A percentile compares a stretch with the other conserved stretches of the same genome.
Conservation (phyloP, 2,113 vertebrate species). For the Grammatotria lemairii region DNA sequence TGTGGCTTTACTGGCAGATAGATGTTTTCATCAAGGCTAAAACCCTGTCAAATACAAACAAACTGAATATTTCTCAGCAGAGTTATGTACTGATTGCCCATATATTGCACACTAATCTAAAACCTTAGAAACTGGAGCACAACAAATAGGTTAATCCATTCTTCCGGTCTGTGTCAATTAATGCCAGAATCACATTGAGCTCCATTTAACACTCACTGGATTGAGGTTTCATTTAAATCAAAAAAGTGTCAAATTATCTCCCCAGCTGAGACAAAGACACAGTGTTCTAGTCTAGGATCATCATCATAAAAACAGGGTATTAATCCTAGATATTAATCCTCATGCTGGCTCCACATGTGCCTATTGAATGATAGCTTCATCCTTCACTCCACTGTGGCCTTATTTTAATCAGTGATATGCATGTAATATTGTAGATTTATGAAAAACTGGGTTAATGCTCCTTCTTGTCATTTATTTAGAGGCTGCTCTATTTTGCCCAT, state of each 20-base stretch:
- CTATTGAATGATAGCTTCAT: background rate
- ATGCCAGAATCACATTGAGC: slow-evolving; percentile 8
- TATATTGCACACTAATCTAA: background rate
- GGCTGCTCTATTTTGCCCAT: background rate
- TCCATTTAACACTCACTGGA: slow-evolving; percentile 11
- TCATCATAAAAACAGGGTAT: background rate
- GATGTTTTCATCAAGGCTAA: background rate
- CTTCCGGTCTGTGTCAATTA: slow-evolving; percentile 41
- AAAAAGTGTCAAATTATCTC: background rate
- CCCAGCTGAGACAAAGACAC: slow-evolving; percentile 7
- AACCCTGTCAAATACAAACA: background rate
- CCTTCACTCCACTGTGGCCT: background rate
- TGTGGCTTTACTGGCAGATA: background rate
- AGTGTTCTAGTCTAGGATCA: slow-evolving; percentile 11
- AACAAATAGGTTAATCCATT: slow-evolving; percentile 59
- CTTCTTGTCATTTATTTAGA: background rate
- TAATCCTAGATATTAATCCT: slow-evolving; percentile 54
- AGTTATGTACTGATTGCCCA: background rate
- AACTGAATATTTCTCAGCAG: background rate
- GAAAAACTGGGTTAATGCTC: slow-evolving; percentile 35
- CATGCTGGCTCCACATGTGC: background rate
- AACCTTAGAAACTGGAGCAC: background rate
- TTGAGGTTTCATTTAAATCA: slow-evolving; percentile 22
- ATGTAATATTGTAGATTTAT: slow-evolving; percentile 6
- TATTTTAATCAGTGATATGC: slow-evolving; percentile 16